Base-by-base conservation (phyloP, 2,797 vertebrate species). In the Gymnodraco acuticeps region DNA sequence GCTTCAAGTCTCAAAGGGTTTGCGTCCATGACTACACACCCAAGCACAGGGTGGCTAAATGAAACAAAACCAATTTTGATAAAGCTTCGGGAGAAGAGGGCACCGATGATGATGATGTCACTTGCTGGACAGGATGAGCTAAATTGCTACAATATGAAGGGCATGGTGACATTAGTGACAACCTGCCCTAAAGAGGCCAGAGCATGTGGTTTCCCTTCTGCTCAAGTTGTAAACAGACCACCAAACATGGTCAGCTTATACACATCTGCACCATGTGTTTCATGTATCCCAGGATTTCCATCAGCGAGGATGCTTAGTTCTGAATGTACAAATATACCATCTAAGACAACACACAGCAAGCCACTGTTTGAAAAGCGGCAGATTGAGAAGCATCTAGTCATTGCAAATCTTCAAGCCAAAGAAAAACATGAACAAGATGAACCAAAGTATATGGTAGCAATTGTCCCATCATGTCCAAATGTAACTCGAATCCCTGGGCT, bases 1-100 rank as follows among this genome's bases (percentile, higher is more conserved):
- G 70, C 70, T 54, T 94, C 92, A 74, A 0, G 17, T 77, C 52
- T 91, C 5, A 48, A 78, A 81, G 93, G 92, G 73, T 92, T 93
- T 84, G 84, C 91, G 50, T 93, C 90, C 6, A 43, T 81, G 20
- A 64, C 50, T n/a, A 20, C 62, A 68, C 47, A 45, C 2, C 17
- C 60, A 70, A 63, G 52, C 41, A 72, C 65, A 73, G 74, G 56
- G 12, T 91, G 87, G 87, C 33, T 65, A 11, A 70, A 19, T 76
- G 78, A 84, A 72, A 67, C 47, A 51, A 79, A 78, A 15, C 14
- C 65, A 17, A 12, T 92, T 41, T 53, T 84, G 20, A 46, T 61
- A 15, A 82, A 61, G 62, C 59, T 64, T 63, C 79, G 61, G 48
- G 77, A 51, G n/a, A 90, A 85, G 12, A 84, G 8, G 20, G 8